Evolutionary conservation across 2,888 invertebrate genomes (phyloP).

Genomic region (Lasioglossum lativentre): DNA sequence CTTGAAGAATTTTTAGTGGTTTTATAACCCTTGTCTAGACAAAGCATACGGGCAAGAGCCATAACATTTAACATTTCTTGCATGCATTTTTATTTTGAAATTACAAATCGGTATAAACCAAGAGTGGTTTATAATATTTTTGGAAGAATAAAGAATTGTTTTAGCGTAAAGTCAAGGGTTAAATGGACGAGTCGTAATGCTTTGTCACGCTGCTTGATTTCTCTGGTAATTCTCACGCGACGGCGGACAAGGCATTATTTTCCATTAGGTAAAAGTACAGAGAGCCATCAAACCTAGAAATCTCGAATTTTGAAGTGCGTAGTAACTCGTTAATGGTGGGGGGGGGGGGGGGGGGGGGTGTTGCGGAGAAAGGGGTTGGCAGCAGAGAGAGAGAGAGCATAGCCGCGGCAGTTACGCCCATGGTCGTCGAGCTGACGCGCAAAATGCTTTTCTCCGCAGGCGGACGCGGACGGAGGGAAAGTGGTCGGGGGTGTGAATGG

Average conservation of each 20-base stretch:
- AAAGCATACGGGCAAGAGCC: too few relatives aligned
- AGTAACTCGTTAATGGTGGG: conserved; percentile 1
- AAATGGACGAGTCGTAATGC: not conserved
- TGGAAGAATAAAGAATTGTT: too few relatives aligned
- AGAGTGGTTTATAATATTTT: not conserved
- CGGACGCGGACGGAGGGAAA: conserved; percentile 29
- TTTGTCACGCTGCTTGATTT: not conserved
- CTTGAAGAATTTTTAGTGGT: not conserved
- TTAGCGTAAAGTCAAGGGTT: not conserved
- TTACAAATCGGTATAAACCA: not conserved
- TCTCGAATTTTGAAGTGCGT: not conserved
- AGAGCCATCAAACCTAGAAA: not conserved
- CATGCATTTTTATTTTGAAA: not conserved
- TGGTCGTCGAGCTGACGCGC: conserved; percentile 80
- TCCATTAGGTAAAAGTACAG: not conserved
- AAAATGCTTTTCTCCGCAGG: conserved; percentile 72
- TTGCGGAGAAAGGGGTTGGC: conserved; percentile 56
- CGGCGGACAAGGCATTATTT: not conserved
- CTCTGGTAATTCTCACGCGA: not conserved
- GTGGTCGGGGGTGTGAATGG: conserved; percentile 74
- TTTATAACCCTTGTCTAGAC: not conserved
- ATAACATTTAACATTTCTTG: not conserved
- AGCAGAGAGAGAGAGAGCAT: conserved; percentile 65
- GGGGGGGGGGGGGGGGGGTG: not conserved
- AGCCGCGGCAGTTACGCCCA: conserved; percentile 74